A percentile compares a stretch with the other conserved stretches of the same genome.
Evolutionary conservation across 2,113 vertebrate species (phyloP).

Genomic region (Choloepus hoffmanni): DNA sequence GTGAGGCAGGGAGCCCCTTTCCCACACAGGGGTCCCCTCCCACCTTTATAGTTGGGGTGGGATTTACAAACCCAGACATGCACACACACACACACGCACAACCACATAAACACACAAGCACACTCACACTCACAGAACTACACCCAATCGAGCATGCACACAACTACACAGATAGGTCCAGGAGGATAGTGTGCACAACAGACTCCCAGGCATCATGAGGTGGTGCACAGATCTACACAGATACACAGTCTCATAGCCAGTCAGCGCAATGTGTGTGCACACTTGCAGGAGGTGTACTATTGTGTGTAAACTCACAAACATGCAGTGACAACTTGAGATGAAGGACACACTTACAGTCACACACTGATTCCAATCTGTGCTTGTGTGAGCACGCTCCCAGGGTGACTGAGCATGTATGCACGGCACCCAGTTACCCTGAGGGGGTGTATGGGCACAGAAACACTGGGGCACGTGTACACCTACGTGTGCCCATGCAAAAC

Average conservation of each 20-base stretch:
- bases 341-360: not conserved
- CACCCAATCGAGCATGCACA: not conserved
- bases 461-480: rapidly evolving
- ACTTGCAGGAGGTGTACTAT: rapidly evolving
- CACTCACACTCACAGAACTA: not conserved
- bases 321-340: rapidly evolving
- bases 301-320: not conserved
- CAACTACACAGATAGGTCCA: not conserved
- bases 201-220: not conserved
- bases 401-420: not conserved
- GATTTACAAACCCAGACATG: not conserved
- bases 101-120: not conserved
- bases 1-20: not conserved
- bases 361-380: not conserved
- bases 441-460: not conserved
- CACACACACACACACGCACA: too few relatives aligned
- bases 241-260: rapidly evolving
- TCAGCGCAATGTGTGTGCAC: too few relatives aligned
- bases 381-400: not conserved
- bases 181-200: not conserved
- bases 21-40: not conserved
- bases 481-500: rapidly evolving
- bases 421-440: not conserved
- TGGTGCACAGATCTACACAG: rapidly evolving
- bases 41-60: not conserved